phyloP scores from a whole-genome alignment of 2,113 vertebrate species.

The Carollia perspicillata region DNA sequence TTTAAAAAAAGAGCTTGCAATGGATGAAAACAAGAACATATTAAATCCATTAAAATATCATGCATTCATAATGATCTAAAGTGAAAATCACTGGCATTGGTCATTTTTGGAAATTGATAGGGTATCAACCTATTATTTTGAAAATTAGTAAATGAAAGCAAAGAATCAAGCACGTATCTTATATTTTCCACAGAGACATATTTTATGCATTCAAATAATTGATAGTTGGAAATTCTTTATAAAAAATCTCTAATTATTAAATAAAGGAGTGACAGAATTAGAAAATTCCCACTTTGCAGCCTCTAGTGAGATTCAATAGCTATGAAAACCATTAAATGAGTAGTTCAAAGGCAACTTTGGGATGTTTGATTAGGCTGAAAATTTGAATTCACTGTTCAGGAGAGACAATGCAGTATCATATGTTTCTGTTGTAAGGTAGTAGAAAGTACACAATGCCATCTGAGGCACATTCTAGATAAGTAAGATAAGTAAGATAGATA shows the following conservation, averaged over 20 bases:
- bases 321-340: neutral
- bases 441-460: neutral
- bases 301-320: neutral
- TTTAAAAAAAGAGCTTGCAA: neutral
- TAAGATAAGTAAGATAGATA: neutral
- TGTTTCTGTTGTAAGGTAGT: accelerated
- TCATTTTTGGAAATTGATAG: neutral
- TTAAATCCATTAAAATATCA: neutral
- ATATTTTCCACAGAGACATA: neutral
- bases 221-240: neutral
- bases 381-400: neutral
- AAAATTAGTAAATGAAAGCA: neutral
- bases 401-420: accelerated
- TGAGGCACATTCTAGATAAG: neutral
- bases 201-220: neutral
- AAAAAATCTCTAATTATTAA: neutral
- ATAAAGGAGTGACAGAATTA: neutral
- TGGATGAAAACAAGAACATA: neutral
- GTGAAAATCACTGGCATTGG: neutral
- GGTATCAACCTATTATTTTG: neutral
- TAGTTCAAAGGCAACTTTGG: neutral
- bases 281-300: neutral
- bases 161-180: neutral
- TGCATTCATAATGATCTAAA: neutral
- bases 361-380: neutral